Base-by-base conservation (phyloP, 2,888 invertebrate genomes). In the Synergus umbraculus region DNA sequence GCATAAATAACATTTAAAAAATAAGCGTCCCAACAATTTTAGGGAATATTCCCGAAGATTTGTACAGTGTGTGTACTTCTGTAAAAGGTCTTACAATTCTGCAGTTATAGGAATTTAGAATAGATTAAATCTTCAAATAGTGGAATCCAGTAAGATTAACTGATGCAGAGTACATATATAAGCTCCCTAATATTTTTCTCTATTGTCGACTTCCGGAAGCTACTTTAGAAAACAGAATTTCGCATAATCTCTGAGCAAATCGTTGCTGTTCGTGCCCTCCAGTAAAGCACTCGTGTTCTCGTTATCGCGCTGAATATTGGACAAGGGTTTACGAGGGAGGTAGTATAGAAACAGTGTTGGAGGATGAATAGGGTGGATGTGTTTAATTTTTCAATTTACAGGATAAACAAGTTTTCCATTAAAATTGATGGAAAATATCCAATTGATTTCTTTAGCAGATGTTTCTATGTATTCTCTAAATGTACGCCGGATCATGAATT, bases 231-330 rank as follows among this genome's bases (percentile, higher is more conserved):
- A 73, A 41, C 37, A 54, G 29, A 73, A 58, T 73, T 58, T 54
- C 54, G 37, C 37, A 54, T 54, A 73, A 73, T 73, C 54, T 73
- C 37, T 7, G 54, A 54, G 12, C 54, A 73, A 73, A 69, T 69
- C 69, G 49, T 49, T 22, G 22, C 15, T 37, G 37, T 29, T 46
- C 69, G n/a, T 73, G 54, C 54, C 54, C 73, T 73, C 73, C 8
- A 29, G 69, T 69, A 49, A 49, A 49, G 49, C 29, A 49, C 69
- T 69, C 69, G 73, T 73, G 54, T 73, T 73, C 54, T 54, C 54
- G 73, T 73, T 73, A 73, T 73, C 54, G n/a, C 41, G 37, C 54
- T 73, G 54, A 73, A 73, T 41, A 73, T 73, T 73, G 54, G 73
- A 49, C 54, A 54, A 54, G 37, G 54, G 37, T 58, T 54, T 73